Conservation (phyloP, 2,113 vertebrate genomes). For the Hyla sarda region DNA sequence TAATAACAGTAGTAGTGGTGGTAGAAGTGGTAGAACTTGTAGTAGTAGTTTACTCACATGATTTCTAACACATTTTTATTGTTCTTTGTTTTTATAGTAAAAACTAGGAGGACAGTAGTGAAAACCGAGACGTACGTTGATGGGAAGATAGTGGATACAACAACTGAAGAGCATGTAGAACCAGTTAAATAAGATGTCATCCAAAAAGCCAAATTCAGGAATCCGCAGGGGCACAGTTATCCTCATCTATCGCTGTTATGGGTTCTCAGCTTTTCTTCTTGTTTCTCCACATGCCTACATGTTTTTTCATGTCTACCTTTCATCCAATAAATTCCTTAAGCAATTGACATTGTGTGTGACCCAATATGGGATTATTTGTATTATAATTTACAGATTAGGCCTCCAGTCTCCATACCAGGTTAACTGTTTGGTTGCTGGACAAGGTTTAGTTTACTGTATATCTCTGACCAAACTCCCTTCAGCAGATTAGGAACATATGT, state of each 20-base stretch:
- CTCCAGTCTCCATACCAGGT: too few relatives aligned
- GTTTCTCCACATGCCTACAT: neutral
- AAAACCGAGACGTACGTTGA: conserved; percentile 14
- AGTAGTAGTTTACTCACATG: neutral
- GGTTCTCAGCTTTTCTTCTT: neutral
- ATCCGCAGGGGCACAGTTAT: neutral
- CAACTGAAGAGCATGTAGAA: conserved; percentile 17
- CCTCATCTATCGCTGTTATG: neutral
- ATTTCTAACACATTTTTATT: neutral
- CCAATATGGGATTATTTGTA: neutral
- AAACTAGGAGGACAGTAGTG: conserved; percentile 17
- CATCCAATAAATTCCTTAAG: conserved; percentile 1
- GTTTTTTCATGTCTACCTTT: neutral
- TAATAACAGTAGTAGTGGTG: neutral
- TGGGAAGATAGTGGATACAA: neutral
- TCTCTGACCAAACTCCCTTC: too few relatives aligned
- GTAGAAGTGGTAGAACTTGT: neutral
- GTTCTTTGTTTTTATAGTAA: neutral
- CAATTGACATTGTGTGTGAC: neutral
- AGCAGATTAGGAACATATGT: too few relatives aligned
- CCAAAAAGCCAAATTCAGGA: neutral
- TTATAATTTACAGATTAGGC: neutral
- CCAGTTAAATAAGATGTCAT: neutral
- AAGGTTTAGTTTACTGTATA: too few relatives aligned
- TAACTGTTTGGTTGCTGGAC: too few relatives aligned